Percentiles rank a stretch among this genome's conserved stretches.
Conservation (phyloP, 2,113 vertebrate genomes). For the Catharus bicknelli region DNA sequence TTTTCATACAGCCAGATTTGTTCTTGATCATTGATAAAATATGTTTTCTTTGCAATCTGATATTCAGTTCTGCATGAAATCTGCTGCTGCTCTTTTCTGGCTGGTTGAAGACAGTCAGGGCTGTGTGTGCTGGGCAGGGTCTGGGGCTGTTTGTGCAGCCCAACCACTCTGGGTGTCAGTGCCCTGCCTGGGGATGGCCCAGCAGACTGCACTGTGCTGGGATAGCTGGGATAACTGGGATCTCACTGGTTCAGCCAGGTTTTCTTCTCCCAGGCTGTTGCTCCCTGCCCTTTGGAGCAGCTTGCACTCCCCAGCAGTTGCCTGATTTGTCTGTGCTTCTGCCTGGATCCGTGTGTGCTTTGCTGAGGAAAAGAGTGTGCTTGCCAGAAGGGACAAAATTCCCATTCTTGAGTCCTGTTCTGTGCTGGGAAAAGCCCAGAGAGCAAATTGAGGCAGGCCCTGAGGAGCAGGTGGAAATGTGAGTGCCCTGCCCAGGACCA, state of each 20-base stretch:
- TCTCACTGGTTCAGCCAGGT: not conserved
- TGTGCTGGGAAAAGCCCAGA: not conserved
- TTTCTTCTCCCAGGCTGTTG: not conserved
- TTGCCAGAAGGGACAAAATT: not conserved
- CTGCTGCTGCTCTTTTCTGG: not conserved
- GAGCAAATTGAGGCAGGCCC: not conserved
- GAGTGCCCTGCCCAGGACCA: not conserved
- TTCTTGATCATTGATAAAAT: constrained; percentile 32
- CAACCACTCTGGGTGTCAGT: rapidly evolving
- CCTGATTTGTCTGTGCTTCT: not conserved
- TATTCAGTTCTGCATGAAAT: not conserved
- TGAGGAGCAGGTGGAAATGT: not conserved
- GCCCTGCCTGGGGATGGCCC: rapidly evolving
- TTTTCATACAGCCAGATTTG: constrained; percentile 51
- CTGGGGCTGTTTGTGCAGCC: not conserved
- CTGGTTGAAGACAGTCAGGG: not conserved
- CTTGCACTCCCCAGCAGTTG: not conserved
- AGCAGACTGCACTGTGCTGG: not conserved
- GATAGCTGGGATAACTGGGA: not conserved
- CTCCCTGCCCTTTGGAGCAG: not conserved
- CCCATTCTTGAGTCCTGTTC: not conserved
- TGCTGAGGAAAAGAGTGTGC: not conserved
- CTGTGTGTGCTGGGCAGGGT: not conserved
- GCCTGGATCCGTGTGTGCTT: not conserved
- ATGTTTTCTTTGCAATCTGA: constrained; percentile 4